Base-by-base conservation (phyloP, 2,797 vertebrate species). In the Sciurus vulgaris region DNA sequence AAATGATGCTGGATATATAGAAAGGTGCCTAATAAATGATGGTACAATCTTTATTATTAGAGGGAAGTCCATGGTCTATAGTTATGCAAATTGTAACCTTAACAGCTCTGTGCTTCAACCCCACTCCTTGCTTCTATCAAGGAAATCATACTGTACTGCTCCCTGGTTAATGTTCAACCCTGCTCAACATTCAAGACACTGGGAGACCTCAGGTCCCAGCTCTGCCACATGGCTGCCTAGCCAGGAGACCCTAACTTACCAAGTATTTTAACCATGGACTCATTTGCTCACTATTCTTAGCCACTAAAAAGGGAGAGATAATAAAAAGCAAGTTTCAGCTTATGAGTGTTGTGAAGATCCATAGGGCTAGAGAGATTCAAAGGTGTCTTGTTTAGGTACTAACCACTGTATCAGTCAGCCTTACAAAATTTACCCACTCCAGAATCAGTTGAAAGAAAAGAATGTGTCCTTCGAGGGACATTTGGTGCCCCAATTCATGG, bases 361-460 rank as follows among this genome's bases (percentile, higher is more conserved):
- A 87, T 59, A 91, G 61, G 33, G 79, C 72, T 65, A 24, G 11
- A 24, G 11, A 70, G 84, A 85, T 73, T 85, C n/a, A 70, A 67
- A 91, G 8, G 69, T 88, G n/a, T 89, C n/a, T 95, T 91, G 14
- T 84, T 93, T 88, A 72, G 59, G 24, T 77, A 85, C 12, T 51
- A 87, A 85, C 49, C 44, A 88, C 30, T 92, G 51, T 26, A 8
- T 73, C 15, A 24, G 5, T 94, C 44, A 85, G 51, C 41, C 61
- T 89, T 92, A 77, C 26, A 54, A 41, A 90, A 88, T 91, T 81
- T 47, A 91, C 10, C 30, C 38, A 76, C n/a, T 69, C 47, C 7
- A 91, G 47, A 97, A 74, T 47, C 38, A 54, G 44, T 65, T 86
- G n/a, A 54, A 86, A 94, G 79, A 83, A 89, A 86, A 89, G 63